Percentiles rank a stretch among this genome's conserved stretches.
Evolutionary conservation across 2,797 vertebrate species (phyloP).

Genomic region (Salmo trutta): DNA sequence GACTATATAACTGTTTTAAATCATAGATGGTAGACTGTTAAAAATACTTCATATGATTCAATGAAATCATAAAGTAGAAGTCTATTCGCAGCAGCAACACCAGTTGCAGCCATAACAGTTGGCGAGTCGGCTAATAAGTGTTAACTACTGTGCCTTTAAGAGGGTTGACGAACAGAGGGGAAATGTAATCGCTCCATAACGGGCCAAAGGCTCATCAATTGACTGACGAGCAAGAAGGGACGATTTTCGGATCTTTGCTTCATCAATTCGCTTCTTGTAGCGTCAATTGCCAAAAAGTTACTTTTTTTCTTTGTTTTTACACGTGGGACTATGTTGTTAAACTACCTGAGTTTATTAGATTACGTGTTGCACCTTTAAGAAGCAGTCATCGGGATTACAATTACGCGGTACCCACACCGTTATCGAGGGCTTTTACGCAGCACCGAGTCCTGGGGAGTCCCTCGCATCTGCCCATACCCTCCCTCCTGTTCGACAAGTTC

Average conservation of each 20-base stretch:
- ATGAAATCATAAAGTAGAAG: not conserved
- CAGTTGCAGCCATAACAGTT: constrained; percentile 60
- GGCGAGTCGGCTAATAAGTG: constrained; percentile 63
- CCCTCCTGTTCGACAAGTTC: not conserved
- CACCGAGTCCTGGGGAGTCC: constrained; percentile 26
- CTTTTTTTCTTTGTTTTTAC: not conserved
- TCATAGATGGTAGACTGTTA: not conserved
- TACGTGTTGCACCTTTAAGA: constrained; percentile 68
- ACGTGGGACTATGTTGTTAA: not conserved
- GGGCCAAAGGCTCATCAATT: constrained; percentile 51
- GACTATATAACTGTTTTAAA: not conserved
- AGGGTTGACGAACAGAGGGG: constrained; percentile 42
- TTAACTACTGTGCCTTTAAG: constrained; percentile 75
- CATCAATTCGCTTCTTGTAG: not conserved
- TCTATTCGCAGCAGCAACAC: constrained; percentile 18
- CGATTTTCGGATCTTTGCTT: not conserved
- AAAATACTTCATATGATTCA: not conserved
- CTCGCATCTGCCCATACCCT: constrained; percentile 8
- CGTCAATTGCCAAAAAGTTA: not conserved
- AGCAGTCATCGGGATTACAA: constrained; percentile 64
- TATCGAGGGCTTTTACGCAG: constrained; percentile 57
- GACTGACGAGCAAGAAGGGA: constrained; percentile 14
- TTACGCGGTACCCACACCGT: constrained; percentile 43
- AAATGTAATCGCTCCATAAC: constrained; percentile 57
- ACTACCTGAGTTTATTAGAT: constrained; percentile 44